phyloP scores from a whole-genome alignment of 2,113 vertebrate species.

The Gallinago undulata region DNA sequence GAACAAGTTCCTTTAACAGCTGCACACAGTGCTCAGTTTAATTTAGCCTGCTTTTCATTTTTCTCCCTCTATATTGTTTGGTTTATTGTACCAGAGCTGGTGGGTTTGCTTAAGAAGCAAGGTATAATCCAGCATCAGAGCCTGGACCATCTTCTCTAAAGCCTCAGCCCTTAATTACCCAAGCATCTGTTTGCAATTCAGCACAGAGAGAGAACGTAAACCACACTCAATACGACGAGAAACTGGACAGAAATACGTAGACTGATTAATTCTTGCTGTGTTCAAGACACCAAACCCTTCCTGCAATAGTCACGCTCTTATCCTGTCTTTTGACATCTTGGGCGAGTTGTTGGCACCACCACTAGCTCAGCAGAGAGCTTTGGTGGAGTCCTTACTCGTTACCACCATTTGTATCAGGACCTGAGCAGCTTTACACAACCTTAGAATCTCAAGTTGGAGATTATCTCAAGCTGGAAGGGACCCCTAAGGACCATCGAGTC shows the following conservation, averaged over 20 bases:
- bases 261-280: background rate
- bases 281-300: background rate
- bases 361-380: background rate
- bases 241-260: background rate
- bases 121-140: background rate
- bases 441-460: background rate
- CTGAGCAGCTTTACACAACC: background rate
- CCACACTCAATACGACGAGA: background rate
- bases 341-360: background rate
- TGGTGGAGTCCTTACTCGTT: background rate
- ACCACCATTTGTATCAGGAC: background rate
- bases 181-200: conserved; percentile 5
- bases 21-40: background rate
- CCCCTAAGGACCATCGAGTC: background rate
- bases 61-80: background rate
- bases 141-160: background rate
- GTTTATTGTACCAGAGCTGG: background rate
- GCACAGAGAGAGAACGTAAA: background rate
- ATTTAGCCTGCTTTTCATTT: background rate
- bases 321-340: too few species aligned
- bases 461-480: background rate
- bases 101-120: background rate
- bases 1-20: background rate
- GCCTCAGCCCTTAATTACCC: background rate
- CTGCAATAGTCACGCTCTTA: background rate